phyloP scores from a whole-genome alignment of 1,140 invertebrate species.

The Harpegnathos saltator region DNA sequence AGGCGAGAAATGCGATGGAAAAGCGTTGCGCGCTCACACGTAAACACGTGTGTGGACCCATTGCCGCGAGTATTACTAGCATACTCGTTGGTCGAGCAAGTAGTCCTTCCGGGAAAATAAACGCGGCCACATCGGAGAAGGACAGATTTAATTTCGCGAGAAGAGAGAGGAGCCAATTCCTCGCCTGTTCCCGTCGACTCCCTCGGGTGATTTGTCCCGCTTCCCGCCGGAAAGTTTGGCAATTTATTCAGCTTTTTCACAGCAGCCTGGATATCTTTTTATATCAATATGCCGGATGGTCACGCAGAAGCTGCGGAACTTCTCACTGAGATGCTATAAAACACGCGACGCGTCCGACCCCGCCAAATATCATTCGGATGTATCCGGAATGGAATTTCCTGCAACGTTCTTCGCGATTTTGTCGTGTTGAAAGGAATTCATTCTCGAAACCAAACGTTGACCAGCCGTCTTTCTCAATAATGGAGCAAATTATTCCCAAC shows the following conservation, averaged over 20 bases:
- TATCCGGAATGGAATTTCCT: neutral
- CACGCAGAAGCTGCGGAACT: conserved; percentile 65
- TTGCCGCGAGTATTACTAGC: conserved; percentile 28
- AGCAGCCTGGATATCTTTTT: conserved; percentile 73
- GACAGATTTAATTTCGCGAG: conserved; percentile 58
- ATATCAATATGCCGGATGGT: conserved; percentile 79
- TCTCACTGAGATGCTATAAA: conserved; percentile 69
- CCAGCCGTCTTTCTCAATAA: neutral
- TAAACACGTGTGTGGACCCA: neutral
- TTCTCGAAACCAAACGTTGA: no score
- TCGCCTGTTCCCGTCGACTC: conserved; percentile 54
- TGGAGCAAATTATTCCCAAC: neutral
- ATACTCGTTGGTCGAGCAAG: conserved; percentile 55
- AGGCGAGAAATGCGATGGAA: conserved; percentile 5
- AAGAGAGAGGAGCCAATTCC: conserved; percentile 24
- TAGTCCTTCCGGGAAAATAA: conserved; percentile 51
- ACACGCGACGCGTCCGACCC: conserved; percentile 17
- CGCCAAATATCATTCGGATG: neutral
- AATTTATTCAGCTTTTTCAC: conserved; percentile 78
- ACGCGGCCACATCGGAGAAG: conserved; percentile 39
- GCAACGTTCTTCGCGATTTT: neutral
- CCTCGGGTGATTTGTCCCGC: conserved; percentile 64
- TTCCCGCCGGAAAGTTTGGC: conserved; percentile 72
- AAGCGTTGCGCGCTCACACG: conserved; percentile 23
- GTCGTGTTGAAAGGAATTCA: neutral